Evolutionary conservation across 2,797 vertebrate species (phyloP), one percentile per base, ranked within the genome.

Genomic region (Phataginus tricuspis): DNA sequence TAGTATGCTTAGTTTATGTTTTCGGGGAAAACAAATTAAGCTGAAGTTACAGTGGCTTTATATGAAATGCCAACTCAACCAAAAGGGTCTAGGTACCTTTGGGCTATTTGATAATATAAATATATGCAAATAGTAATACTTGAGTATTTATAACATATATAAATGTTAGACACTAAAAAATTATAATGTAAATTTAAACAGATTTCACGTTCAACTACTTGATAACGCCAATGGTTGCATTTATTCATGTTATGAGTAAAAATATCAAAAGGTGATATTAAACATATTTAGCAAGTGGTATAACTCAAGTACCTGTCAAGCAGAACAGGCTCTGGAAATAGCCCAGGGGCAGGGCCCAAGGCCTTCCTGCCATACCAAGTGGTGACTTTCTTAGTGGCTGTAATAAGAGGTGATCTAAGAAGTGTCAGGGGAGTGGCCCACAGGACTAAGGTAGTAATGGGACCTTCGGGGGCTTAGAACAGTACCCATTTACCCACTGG

Each of bases 151-250:
- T 72, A 96, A 89, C 57, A 93, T 15, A 75, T 66, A 92, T 27
- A 92, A 95, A 89, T 89, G 7, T 61, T 88, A 90, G 12, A 72
- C 19, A 59, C 45, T 11, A 64, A 90, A 95, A 83, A 74, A 78
- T 29, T 69, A 79, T 90, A 92, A 96, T 86, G 34, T 61, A 82
- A 91, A 77, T 11, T 18, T 77, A 59, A 92, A 83, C n/a, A 75
- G 23, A 89, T 91, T 93, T 96, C 55, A 89, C 86, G 15, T 84
- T 77, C 86, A 93, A 57, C 23, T 71, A 68, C 57, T 49, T 42
- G 45, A 83, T 71, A 92, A 92, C n/a, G 23, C 6, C 79, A 96
- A 21, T 74, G n/a, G 12, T 39, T 86, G 42, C n/a, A 71, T 34
- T 86, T 59, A 69, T 84, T 92, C 69, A 68, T 71, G 0, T 42